phyloP scores from a whole-genome alignment of 2,888 invertebrate species.

The Phyllotreta striolata region DNA sequence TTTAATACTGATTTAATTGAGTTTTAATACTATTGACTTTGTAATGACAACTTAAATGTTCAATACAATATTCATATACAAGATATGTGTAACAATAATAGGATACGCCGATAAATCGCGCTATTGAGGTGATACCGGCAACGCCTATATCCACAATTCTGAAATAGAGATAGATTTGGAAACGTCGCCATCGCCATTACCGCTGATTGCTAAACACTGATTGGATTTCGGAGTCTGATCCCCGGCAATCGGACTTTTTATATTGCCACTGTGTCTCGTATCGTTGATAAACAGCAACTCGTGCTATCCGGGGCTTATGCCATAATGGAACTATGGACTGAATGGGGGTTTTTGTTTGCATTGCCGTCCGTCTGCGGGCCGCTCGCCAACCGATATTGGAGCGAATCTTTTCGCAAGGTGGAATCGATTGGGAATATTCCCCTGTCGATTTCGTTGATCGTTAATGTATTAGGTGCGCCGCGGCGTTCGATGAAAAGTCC shows the following conservation, averaged over 20 bases:
- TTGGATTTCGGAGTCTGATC: conserved; percentile 58
- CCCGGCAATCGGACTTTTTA: conserved; percentile 54
- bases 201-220: conserved; percentile 59
- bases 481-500: too few species aligned
- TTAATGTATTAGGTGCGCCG: too few species aligned
- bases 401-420: conserved; percentile 1
- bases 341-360: conserved; percentile 29
- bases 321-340: conserved; percentile 33
- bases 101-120: too few species aligned
- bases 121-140: not conserved
- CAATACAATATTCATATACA: too few species aligned
- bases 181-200: conserved; percentile 56
- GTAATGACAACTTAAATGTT: too few species aligned
- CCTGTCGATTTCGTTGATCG: not conserved
- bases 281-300: conserved; percentile 48
- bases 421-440: not conserved
- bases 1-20: too few species aligned
- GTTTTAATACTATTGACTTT: too few species aligned
- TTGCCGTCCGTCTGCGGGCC: conserved; percentile 13
- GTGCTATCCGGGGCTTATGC: conserved; percentile 31
- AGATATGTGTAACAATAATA: too few species aligned
- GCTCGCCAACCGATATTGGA: not conserved
- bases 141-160: conserved; percentile 24
- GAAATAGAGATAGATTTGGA: conserved; percentile 46
- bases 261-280: conserved; percentile 49